Evolutionary conservation across 2,113 vertebrate species (phyloP).

Genomic region (Cathartes aura): DNA sequence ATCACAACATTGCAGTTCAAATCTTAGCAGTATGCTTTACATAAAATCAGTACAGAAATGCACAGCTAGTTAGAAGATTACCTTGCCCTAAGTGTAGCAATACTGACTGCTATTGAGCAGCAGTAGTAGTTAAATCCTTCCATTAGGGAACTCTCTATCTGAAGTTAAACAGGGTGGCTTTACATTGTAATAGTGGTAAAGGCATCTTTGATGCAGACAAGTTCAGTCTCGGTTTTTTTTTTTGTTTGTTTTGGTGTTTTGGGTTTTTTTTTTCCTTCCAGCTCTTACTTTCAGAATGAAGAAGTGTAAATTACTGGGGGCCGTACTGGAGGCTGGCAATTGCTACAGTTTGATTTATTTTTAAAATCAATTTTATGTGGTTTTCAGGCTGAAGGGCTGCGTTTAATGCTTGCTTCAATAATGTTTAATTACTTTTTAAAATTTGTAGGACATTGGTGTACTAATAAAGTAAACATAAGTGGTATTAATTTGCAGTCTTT

Average conservation of each 20-base stretch:
- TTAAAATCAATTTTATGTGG: constrained; percentile 56
- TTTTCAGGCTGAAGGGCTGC: constrained; percentile 63
- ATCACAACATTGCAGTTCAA: constrained; percentile 73
- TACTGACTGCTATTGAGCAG: constrained; percentile 38
- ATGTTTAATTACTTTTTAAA: constrained; percentile 63
- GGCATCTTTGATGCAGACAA: constrained; percentile 30
- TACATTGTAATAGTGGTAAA: constrained; percentile 23
- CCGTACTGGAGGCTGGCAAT: constrained; percentile 33
- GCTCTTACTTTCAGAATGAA: constrained; percentile 40
- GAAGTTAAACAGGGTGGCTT: constrained; percentile 26
- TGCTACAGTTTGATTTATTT: constrained; percentile 61
- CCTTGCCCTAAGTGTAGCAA: constrained; percentile 37
- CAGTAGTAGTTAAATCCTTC: constrained; percentile 22
- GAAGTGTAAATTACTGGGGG: constrained; percentile 23
- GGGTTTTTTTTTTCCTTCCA: background rate
- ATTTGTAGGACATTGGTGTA: constrained; percentile 65
- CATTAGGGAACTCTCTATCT: background rate
- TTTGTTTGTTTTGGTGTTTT: background rate
- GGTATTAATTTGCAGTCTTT: constrained; percentile 63
- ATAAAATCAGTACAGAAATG: constrained; percentile 54
- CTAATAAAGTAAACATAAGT: constrained; percentile 62
- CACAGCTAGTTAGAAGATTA: constrained; percentile 51
- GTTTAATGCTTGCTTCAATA: constrained; percentile 69
- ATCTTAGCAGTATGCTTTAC: constrained; percentile 70
- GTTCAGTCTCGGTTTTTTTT: background rate